Evolutionary conservation across 2,797 vertebrate species (phyloP).

Genomic region (Nyctalus aviator): DNA sequence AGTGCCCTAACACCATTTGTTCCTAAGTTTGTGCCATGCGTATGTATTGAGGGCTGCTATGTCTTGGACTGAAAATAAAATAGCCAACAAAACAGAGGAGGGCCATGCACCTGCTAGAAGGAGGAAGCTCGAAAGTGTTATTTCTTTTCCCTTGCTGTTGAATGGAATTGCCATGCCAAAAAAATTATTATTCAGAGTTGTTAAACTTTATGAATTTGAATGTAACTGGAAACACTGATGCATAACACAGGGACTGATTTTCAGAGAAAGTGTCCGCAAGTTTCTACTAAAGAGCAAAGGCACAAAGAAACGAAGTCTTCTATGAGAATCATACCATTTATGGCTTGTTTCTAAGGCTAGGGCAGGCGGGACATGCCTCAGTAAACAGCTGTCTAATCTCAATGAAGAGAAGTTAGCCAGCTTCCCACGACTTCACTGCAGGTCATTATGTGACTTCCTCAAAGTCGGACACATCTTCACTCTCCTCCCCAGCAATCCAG

Average conservation of each 20-base stretch:
- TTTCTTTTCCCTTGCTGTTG: background rate
- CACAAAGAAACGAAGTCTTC: background rate
- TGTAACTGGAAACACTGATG: background rate
- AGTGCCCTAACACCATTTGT: background rate
- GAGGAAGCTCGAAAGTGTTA: background rate
- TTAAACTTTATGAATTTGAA: background rate
- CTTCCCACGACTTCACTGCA: constrained; percentile 88
- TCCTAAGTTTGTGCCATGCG: background rate
- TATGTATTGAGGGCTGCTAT: background rate
- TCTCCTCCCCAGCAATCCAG: constrained; percentile 81
- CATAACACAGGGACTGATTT: background rate
- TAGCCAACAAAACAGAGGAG: background rate
- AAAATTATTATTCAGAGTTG: background rate
- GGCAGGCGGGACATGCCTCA: constrained; percentile 80
- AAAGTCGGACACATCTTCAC: constrained; percentile 86
- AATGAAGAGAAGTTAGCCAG: constrained; percentile 77
- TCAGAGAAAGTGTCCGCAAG: background rate
- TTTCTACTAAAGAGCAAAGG: constrained; percentile 45
- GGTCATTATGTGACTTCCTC: constrained; percentile 84
- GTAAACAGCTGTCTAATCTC: constrained; percentile 80
- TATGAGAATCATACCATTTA: constrained; percentile 54
- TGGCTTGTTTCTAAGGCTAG: constrained; percentile 62
- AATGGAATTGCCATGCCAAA: background rate
- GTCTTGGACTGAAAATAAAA: background rate
- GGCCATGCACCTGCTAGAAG: background rate